phyloP scores from a whole-genome alignment of 2,888 invertebrate genomes.

The Torymus auratus region DNA sequence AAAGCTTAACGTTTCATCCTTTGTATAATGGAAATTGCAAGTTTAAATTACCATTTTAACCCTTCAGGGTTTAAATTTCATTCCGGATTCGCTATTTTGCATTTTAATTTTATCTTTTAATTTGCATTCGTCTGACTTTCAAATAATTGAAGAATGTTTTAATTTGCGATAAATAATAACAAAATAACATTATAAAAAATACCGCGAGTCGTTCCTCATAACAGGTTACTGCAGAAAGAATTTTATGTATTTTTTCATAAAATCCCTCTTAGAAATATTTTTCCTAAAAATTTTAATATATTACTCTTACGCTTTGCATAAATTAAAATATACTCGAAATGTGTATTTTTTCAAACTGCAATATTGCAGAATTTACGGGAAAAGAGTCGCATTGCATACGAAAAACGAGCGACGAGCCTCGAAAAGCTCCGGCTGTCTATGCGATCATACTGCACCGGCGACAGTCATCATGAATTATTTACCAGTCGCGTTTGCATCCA shows the following conservation, averaged over 20 bases:
- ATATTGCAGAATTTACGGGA: too few species aligned
- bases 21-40: constrained; percentile 7
- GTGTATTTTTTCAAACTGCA: too few species aligned
- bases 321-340: too few species aligned
- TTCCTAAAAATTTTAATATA: too few species aligned
- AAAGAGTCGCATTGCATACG: too few species aligned
- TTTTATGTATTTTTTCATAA: too few species aligned
- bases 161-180: background rate
- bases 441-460: background rate
- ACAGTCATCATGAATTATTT: constrained; percentile 1
- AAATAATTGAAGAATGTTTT: background rate
- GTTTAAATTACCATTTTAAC: constrained; percentile 4
- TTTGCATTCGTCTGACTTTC: background rate
- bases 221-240: too few species aligned
- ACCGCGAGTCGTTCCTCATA: too few species aligned
- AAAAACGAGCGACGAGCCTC: background rate
- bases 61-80: constrained; percentile 9
- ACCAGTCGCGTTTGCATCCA: constrained; percentile 4
- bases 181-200: too few species aligned
- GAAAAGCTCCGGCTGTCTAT: background rate
- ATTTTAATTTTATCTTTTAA: background rate
- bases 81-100: background rate
- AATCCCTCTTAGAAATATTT: too few species aligned
- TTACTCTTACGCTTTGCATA: too few species aligned
- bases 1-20: constrained; percentile 8